A percentile compares a stretch with the other conserved stretches of the same genome.
phyloP scores from a whole-genome alignment of 1,140 invertebrate species.

The Teleogryllus occipitalis region DNA sequence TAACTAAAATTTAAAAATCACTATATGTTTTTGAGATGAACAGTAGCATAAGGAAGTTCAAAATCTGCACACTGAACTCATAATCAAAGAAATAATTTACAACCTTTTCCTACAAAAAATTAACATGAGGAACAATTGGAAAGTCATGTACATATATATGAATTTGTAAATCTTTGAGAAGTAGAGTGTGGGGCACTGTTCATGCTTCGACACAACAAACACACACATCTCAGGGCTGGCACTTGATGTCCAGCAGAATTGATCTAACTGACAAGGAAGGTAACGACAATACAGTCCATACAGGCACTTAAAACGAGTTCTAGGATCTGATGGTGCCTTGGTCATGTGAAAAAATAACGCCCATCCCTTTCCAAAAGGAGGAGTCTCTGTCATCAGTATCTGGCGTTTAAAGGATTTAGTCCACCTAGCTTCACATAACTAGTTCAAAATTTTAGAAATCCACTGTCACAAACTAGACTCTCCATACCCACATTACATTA shows the following conservation, averaged over 20 bases:
- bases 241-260: neutral
- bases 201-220: slow-evolving; percentile 4
- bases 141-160: slow-evolving; percentile 4
- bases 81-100: slow-evolving; percentile 1
- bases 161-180: neutral
- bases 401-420: neutral
- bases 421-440: slow-evolving; percentile 1
- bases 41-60: neutral
- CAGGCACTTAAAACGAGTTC: slow-evolving; percentile 11
- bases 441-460: slow-evolving; percentile 3
- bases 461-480: neutral
- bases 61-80: neutral
- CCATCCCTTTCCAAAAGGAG: neutral
- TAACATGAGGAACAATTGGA: neutral
- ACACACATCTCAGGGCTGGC: slow-evolving; percentile 7
- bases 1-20: neutral
- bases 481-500: neutral
- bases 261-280: neutral
- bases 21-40: neutral
- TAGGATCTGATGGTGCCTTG: slow-evolving; percentile 8
- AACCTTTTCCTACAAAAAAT: neutral
- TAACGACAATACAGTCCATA: slow-evolving; percentile 12
- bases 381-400: neutral
- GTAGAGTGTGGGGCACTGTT: neutral
- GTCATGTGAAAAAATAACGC: slow-evolving; percentile 8